Evolutionary conservation across 1,140 invertebrate genomes (phyloP).

Genomic region (Geopemphigus sp.): DNA sequence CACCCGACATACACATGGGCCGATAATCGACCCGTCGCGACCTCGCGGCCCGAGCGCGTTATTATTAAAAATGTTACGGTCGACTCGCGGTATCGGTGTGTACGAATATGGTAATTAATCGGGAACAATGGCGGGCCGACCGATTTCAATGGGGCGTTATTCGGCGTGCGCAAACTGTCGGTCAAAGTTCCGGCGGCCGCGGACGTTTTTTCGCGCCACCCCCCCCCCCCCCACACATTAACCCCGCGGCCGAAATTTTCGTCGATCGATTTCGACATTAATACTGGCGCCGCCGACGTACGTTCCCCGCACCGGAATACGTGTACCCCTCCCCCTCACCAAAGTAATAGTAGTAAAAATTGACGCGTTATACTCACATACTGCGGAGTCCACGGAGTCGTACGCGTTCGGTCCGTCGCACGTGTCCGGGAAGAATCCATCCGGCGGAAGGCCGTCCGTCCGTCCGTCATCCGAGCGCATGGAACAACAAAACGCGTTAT

Average conservation of each 20-base stretch:
- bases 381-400: not conserved
- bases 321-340: no score
- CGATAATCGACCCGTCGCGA: conserved; percentile 47
- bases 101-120: conserved; percentile 48
- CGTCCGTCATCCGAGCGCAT: conserved; percentile 19
- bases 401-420: not conserved
- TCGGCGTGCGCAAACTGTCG: conserved; percentile 43
- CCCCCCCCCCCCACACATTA: no score
- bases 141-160: conserved; percentile 39
- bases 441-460: not conserved
- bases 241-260: no score
- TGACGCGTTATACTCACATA: conserved; percentile 15
- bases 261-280: no score
- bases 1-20: not conserved
- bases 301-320: no score
- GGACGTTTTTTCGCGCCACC: no score
- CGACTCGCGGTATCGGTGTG: not conserved
- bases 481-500: conserved; percentile 36
- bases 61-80: conserved; percentile 18
- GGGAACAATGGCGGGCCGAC: conserved; percentile 39
- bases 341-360: conserved; percentile 15
- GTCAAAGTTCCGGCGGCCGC: conserved; percentile 44
- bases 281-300: no score
- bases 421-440: not conserved
- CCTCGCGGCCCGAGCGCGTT: no score